These are phyloP conservation scores for Sipha flava DNA, from an alignment of 1,140 invertebrate genomes.

Conservation along the genomic window DNA sequence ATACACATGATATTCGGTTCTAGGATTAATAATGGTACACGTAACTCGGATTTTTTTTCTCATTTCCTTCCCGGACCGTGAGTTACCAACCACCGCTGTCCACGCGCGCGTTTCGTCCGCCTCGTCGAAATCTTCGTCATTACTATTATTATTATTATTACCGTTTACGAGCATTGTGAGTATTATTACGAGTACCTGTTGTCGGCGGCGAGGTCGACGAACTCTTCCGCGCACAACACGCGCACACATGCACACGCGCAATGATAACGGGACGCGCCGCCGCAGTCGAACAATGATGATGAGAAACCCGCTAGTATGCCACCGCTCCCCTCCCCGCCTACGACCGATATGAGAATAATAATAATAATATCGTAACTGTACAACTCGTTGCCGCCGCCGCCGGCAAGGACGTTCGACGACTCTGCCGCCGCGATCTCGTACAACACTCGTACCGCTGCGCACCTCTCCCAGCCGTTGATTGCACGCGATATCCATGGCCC, in stretches of 20 bases:
- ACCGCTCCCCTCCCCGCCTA: not conserved
- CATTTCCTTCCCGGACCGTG: too few species aligned
- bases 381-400: not conserved
- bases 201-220: not conserved
- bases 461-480: too few species aligned
- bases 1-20: too few species aligned
- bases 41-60: too few species aligned
- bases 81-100: too few species aligned
- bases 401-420: conserved; percentile 21
- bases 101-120: too few species aligned
- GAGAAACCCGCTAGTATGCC: not conserved
- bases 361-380: not conserved
- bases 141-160: too few species aligned
- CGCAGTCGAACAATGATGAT: not conserved
- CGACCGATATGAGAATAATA: not conserved
- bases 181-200: not conserved
- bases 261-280: not conserved
- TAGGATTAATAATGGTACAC: too few species aligned
- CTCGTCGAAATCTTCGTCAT: too few species aligned
- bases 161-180: too few species aligned
- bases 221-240: not conserved
- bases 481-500: too few species aligned
- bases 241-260: not conserved
- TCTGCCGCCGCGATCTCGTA: not conserved
- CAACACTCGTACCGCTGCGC: too few species aligned